These are phyloP conservation scores for Propithecus coquereli DNA, from an alignment of 2,113 vertebrate genomes.

Conservation along the genomic window DNA sequence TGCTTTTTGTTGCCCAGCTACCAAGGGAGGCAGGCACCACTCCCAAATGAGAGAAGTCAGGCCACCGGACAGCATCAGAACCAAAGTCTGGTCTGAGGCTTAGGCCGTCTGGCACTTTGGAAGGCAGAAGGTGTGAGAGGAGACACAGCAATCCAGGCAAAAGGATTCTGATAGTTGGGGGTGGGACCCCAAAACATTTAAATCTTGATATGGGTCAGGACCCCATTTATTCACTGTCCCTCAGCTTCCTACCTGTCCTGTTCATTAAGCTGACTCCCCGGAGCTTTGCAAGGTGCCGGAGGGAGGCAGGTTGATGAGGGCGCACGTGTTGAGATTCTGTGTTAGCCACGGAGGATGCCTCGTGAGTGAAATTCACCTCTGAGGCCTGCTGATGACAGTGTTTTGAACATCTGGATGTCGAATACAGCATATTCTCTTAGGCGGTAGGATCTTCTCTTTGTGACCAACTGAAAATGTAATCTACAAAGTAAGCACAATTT, in stretches of 20 bases:
- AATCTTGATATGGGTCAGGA: rapidly evolving
- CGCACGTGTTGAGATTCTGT: neutral
- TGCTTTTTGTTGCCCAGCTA: neutral
- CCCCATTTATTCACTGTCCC: neutral
- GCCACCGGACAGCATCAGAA: neutral
- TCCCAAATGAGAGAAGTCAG: neutral
- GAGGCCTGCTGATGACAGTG: neutral
- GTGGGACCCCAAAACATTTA: neutral
- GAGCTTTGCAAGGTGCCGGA: neutral
- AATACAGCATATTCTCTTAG: constrained; percentile 1
- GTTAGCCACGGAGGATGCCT: neutral
- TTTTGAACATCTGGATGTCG: neutral
- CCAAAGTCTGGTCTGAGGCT: too few species aligned
- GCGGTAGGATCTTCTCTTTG: constrained; percentile 64
- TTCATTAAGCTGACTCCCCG: neutral
- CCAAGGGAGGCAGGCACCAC: neutral
- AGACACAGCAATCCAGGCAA: neutral
- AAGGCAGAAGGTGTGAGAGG: neutral
- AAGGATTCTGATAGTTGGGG: neutral
- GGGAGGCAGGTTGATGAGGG: neutral
- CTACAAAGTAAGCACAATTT: constrained; percentile 62
- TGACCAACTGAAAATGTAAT: constrained; percentile 62
- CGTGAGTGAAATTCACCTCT: neutral
- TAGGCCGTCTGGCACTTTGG: rapidly evolving
- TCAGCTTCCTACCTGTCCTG: neutral